phyloP scores from a whole-genome alignment of 2,888 invertebrate species.

The Biston stratarius region DNA sequence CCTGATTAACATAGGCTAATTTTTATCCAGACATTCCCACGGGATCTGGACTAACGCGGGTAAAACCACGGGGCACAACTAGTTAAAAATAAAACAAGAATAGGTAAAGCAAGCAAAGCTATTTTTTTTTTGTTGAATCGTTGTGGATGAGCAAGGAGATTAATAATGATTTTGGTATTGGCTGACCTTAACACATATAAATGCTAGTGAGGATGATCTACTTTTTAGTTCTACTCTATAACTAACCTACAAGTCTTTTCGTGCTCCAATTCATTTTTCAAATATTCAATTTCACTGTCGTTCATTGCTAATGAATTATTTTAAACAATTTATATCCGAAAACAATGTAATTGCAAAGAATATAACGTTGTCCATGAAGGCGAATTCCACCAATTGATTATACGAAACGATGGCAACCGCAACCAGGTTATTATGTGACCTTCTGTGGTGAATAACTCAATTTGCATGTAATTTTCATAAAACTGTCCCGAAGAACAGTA shows the following conservation, averaged over 20 bases:
- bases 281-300: slow-evolving; percentile 78
- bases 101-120: not conserved
- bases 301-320: slow-evolving; percentile 60
- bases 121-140: not conserved
- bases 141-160: not conserved
- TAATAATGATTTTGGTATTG: not conserved
- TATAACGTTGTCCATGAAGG: slow-evolving; percentile 88
- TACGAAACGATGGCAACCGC: slow-evolving; percentile 51
- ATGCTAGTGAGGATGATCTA: not conserved
- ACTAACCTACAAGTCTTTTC: slow-evolving; percentile 80
- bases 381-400: slow-evolving; percentile 88
- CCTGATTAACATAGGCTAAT: no score
- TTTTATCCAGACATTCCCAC: no score
- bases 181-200: not conserved
- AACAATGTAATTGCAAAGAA: slow-evolving; percentile 34
- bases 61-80: no score
- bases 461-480: slow-evolving; percentile 22
- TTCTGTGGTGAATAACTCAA: slow-evolving; percentile 25
- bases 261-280: slow-evolving; percentile 80
- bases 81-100: no score
- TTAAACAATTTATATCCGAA: slow-evolving; percentile 36
- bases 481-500: not conserved
- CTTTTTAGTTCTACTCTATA: slow-evolving; percentile 16
- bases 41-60: no score
- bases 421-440: slow-evolving; percentile 32